Conservation (phyloP, 1,140 invertebrate genomes). For the Temnothorax curvispinosus region DNA sequence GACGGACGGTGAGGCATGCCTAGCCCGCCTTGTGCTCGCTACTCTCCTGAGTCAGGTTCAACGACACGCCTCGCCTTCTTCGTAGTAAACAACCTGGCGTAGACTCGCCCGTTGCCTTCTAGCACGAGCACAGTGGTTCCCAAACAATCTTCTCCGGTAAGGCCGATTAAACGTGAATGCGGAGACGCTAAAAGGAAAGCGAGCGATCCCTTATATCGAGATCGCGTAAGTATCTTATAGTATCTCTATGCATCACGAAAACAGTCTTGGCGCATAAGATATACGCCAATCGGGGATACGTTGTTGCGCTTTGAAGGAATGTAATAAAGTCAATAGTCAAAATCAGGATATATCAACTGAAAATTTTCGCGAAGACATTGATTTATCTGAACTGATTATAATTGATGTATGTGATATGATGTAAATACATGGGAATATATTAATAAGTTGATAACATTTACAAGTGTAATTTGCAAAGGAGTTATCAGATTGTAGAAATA, state of each 20-base stretch:
- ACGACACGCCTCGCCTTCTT: constrained; percentile 84
- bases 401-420: too few species aligned
- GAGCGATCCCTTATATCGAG: background rate
- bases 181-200: background rate
- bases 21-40: constrained; percentile 77
- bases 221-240: background rate
- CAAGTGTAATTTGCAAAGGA: background rate
- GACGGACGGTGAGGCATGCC: constrained; percentile 74
- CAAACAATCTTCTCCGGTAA: constrained; percentile 56
- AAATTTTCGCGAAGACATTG: background rate
- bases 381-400: background rate
- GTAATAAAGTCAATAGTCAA: background rate
- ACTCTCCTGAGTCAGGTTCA: constrained; percentile 82
- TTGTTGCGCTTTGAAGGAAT: background rate
- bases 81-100: constrained; percentile 84
- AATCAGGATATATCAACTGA: background rate
- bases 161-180: background rate
- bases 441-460: background rate
- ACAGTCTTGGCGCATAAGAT: background rate
- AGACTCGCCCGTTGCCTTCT: constrained; percentile 80
- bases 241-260: too few species aligned
- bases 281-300: background rate
- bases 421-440: background rate
- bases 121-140: constrained; percentile 80
- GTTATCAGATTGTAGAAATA: background rate